phyloP scores from a whole-genome alignment of 1,140 invertebrate genomes.

The Bradysia coprophila region DNA sequence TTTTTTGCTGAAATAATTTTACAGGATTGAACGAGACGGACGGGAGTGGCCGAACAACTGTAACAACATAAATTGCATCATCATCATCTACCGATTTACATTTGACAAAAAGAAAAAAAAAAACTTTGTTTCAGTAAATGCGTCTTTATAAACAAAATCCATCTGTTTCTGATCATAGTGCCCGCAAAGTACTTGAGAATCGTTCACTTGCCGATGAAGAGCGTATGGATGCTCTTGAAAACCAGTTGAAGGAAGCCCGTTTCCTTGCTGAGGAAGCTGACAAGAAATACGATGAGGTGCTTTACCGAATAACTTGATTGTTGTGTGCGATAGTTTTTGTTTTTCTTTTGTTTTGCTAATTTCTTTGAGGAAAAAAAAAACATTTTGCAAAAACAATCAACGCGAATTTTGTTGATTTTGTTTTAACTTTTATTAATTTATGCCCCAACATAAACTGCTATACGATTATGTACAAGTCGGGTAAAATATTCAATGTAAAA shows the following conservation, averaged over 20 bases:
- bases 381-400: no score
- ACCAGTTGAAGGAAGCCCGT: conserved; percentile 98
- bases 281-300: conserved; percentile 99
- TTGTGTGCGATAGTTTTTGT: no score
- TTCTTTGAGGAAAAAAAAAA: no score
- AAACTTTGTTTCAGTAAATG: no score
- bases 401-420: no score
- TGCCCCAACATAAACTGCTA: no score
- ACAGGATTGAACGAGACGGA: neutral
- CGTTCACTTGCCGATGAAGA: conserved; percentile 99
- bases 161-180: conserved; percentile 39
- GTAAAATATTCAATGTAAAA: no score
- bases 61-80: neutral
- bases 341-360: no score
- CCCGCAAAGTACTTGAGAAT: conserved; percentile 99
- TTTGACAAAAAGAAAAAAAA: neutral
- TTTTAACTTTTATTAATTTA: no score
- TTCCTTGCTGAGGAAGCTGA: conserved; percentile 99
- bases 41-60: neutral
- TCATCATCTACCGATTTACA: neutral
- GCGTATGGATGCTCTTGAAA: conserved; percentile 97
- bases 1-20: neutral
- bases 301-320: conserved; percentile 6
- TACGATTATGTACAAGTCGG: no score
- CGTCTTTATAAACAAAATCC: no score